Conservation (phyloP, 2,113 vertebrate genomes). For the Antechinus flavipes region DNA sequence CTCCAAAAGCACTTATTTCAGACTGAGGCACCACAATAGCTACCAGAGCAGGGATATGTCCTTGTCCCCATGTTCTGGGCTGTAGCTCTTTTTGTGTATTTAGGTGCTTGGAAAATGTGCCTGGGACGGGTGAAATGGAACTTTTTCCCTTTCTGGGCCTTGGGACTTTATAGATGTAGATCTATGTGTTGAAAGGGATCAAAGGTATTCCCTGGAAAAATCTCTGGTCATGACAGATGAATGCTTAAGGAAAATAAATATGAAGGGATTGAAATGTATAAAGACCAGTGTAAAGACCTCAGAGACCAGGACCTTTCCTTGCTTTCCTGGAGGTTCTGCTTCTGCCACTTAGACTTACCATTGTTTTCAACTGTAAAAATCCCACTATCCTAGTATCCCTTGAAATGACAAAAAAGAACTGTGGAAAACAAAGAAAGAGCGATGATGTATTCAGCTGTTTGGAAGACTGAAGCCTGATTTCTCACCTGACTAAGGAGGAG, state of each 20-base stretch:
- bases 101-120: neutral
- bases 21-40: neutral
- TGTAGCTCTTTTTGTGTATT: neutral
- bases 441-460: neutral
- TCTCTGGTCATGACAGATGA: slow-evolving; percentile 75
- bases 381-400: neutral
- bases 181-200: neutral
- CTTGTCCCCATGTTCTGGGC: neutral
- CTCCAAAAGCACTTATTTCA: neutral
- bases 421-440: neutral
- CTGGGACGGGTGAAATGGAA: neutral
- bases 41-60: neutral
- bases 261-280: neutral
- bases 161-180: neutral
- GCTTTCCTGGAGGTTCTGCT: neutral
- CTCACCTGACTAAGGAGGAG: neutral
- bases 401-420: neutral
- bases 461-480: no score
- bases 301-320: neutral
- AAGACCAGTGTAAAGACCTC: neutral
- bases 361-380: neutral
- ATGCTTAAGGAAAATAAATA: neutral
- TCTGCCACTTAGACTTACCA: neutral
- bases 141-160: neutral
- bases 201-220: neutral